Conservation (phyloP, 2,797 vertebrate species). For the Sphaeramia orbicularis region DNA sequence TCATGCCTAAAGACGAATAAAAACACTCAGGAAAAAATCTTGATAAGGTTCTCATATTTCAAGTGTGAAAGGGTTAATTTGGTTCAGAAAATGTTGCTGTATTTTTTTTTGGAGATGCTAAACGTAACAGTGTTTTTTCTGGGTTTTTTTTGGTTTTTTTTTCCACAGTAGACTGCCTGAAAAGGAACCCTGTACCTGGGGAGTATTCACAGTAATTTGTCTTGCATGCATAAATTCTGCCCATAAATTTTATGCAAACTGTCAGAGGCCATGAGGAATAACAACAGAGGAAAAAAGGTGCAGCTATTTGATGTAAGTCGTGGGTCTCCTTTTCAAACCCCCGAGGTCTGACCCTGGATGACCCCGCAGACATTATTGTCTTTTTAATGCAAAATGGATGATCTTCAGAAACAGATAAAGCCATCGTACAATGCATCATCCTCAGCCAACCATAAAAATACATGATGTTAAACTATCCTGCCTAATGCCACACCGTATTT, state of each 20-base stretch:
- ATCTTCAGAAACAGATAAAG: slow-evolving; percentile 18
- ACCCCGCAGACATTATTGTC: slow-evolving; percentile 10
- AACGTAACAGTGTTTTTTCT: too few species aligned
- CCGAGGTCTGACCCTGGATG: slow-evolving; percentile 13
- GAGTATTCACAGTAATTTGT: neutral
- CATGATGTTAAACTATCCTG: too few species aligned
- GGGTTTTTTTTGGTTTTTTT: too few species aligned
- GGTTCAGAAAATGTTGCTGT: too few species aligned
- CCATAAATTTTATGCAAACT: neutral
- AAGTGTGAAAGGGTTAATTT: too few species aligned
- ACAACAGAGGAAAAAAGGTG: neutral
- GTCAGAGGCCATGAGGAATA: neutral
- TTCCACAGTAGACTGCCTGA: too few species aligned
- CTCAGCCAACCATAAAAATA: neutral
- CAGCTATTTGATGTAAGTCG: slow-evolving; percentile 20
- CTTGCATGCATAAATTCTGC: slow-evolving; percentile 7
- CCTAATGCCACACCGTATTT: too few species aligned
- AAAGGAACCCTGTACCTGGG: too few species aligned
- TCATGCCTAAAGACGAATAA: too few species aligned
- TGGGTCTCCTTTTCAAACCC: neutral
- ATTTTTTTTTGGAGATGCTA: too few species aligned
- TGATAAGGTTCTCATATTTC: too few species aligned
- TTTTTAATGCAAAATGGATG: slow-evolving; percentile 21
- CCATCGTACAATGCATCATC: slow-evolving; percentile 6
- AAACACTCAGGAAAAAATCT: too few species aligned